Percentiles rank a stretch among this genome's conserved stretches.
Evolutionary conservation across 1,140 invertebrate genomes (phyloP).

Genomic region (Sinonovacula constricta): DNA sequence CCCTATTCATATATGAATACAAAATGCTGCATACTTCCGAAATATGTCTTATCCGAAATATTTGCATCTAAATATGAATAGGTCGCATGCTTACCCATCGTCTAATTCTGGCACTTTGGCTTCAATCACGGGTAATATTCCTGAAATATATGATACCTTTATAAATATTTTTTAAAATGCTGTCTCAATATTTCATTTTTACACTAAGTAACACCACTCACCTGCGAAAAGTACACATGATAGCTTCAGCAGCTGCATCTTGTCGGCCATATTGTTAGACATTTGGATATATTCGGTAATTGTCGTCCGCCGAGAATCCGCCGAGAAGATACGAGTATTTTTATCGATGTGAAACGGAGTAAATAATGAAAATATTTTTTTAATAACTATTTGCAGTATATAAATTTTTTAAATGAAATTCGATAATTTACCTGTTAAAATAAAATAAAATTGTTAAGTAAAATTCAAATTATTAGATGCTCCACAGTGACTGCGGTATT

Average conservation of each 20-base stretch:
- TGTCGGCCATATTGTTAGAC: constrained; percentile 39
- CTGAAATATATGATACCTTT: constrained; percentile 50
- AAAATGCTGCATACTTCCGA: no score
- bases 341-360: no score
- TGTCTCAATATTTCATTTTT: no score
- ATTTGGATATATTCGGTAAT: no score
- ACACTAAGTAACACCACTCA: neutral
- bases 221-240: constrained; percentile 17
- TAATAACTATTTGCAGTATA: no score
- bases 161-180: neutral
- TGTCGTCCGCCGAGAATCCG: no score
- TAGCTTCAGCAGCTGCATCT: neutral
- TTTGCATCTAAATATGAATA: neutral
- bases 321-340: no score
- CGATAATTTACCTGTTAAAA: no score
- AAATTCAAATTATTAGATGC: neutral
- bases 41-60: neutral
- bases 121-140: constrained; percentile 8
- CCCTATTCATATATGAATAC: no score
- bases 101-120: constrained; percentile 60
- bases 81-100: constrained; percentile 54
- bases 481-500: neutral
- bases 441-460: no score
- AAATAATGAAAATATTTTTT: no score
- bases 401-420: no score